Base-by-base conservation (phyloP, 2,113 vertebrate genomes). In the Psammodynastes pulverulentus region DNA sequence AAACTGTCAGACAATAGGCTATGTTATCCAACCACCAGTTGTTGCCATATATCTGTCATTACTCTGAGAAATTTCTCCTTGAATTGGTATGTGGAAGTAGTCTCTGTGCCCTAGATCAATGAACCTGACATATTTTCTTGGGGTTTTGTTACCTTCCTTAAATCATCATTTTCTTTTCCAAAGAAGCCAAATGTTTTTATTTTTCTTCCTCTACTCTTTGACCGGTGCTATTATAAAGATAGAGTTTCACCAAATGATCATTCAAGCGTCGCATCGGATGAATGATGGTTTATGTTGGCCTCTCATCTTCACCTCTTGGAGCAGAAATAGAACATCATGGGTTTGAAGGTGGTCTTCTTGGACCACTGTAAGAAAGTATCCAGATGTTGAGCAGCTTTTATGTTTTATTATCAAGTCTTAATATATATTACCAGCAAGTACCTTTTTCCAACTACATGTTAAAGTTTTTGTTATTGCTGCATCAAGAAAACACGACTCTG, bases 71-170 rank as follows among this genome's bases (percentile, higher is more conserved):
- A 86, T 26, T 23, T 95, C 93, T 94, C 34, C 88, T 67, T 92
- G 52, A 85, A 58, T 45, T 95, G 94, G 90, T 95, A 88, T 86
- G 84, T 93, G 92, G 53, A 92, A 91, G 93, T 93, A 92, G 93
- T 94, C 93, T 91, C 90, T 51, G 9, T 10, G 15, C 48, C 56
- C 48, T 19, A 45, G 85, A 92, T 93, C 95, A 0, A 0, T 86
- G 94, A 92, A 89, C 92, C 92, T 92, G 94, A 91, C 86, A 91
- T 94, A 94, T 95, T 96, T 0, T 92, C 45, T 48, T 95, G 92
- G 29, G 46, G 46, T 34, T 51, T 43, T 93, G 93, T 96, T 96
- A 94, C 93, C 95, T 95, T 85, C 88, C 92, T 91, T 91, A 84
- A 89, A 95, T 95, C 95, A 92, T 91, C 93, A 39, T 29, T 58